These are phyloP conservation scores for Abramis brama DNA, from an alignment of 2,113 vertebrate species.

Conservation along the genomic window DNA sequence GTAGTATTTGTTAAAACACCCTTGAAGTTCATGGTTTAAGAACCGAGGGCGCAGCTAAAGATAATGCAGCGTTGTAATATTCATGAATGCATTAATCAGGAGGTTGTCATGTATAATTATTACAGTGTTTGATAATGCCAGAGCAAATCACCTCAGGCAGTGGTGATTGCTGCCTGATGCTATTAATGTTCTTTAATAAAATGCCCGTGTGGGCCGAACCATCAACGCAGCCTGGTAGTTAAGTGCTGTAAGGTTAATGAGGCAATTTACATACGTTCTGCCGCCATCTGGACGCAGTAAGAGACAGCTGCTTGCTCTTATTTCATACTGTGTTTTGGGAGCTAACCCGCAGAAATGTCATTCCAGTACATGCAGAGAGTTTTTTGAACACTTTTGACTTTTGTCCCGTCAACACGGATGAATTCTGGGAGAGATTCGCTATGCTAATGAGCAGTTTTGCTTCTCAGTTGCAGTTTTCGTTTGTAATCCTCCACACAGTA, in stretches of 20 bases:
- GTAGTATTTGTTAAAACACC: constrained; percentile 46
- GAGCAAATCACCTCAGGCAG: constrained; percentile 69
- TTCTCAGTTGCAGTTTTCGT: not conserved
- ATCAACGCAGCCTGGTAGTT: constrained; percentile 70
- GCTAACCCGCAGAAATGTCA: constrained; percentile 63
- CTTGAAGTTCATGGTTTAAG: constrained; percentile 38
- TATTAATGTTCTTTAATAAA: constrained; percentile 76
- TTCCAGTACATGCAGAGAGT: constrained; percentile 38
- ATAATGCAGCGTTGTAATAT: constrained; percentile 65
- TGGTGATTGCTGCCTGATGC: constrained; percentile 67
- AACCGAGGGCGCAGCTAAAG: constrained; percentile 43
- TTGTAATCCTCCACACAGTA: not conserved
- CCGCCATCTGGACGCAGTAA: constrained; percentile 71
- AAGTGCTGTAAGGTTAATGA: constrained; percentile 79
- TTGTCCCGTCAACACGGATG: constrained; percentile 8
- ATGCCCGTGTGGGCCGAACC: constrained; percentile 65
- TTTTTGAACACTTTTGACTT: constrained; percentile 35
- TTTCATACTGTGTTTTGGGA: constrained; percentile 54
- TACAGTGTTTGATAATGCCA: constrained; percentile 71
- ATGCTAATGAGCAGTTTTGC: constrained; percentile 9
- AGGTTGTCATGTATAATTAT: constrained; percentile 77
- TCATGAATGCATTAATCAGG: constrained; percentile 75
- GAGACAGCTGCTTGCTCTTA: constrained; percentile 65
- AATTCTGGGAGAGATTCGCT: not conserved
- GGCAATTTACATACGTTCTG: constrained; percentile 75